Base-by-base conservation (phyloP, 1,140 invertebrate genomes). In the Drosophila littoralis region DNA sequence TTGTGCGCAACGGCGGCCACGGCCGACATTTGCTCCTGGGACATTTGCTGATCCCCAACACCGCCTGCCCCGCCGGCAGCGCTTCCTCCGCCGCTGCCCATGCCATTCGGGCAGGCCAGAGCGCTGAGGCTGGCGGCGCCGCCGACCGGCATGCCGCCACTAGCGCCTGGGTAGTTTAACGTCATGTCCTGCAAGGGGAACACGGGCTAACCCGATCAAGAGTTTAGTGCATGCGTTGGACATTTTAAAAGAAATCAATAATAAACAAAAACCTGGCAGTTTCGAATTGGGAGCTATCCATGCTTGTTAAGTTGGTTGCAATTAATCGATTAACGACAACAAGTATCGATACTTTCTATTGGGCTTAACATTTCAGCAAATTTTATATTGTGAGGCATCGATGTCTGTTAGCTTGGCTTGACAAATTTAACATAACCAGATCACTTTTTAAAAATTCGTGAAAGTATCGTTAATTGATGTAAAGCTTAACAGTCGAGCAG, bases 1-100 rank as follows among this genome's bases (percentile, higher is more conserved):
- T 95, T 95, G 93, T 95, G 94, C 0, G 94, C 94, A 35, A 92
- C 91, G 22, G 91, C 92, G 7, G 92, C 91, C 13, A 92, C 92
- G 7, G 91, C 91, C 12, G 91, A 90, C 36, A 91, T 90, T 8
- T 91, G 90, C 51, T 92, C 91, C 58, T 92, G 91, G 6, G 91
- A 82, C 91, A 92, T 92, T 54, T 90, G 91, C 50, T 81, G 78
- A 13, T 83, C 81, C 75, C 33, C 57, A 1, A 45, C 75, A 13
- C 46, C 45, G 13, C 43, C 70, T 35, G 17, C 66, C 9, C 70
- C 68, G 4, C 38, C 58, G 6, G 66, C 78, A 17, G 52, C 65
- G 1, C 55, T 65, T 7, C 61, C 71, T n/a, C 74, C 54, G 7
- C 40, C 61, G 15, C 67, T 52, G 22, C 75, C 75, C 70, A 81